Conservation (phyloP, 1,140 invertebrate genomes). For the Panagrolaimus sp. region DNA sequence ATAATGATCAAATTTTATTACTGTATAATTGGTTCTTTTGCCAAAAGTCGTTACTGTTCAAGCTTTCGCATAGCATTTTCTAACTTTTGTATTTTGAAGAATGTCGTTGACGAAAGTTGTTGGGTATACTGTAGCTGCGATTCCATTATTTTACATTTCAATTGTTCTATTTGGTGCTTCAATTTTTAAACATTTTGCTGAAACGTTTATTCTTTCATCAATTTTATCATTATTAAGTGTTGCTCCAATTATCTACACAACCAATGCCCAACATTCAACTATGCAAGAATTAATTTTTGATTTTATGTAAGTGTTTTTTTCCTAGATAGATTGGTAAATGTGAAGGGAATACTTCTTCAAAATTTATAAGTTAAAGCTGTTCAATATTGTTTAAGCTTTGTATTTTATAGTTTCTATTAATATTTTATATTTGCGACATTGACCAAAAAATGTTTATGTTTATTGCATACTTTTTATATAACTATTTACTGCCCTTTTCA, state of each 20-base stretch:
- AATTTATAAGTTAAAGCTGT: background rate
- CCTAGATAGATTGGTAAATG: background rate
- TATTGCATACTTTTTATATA: background rate
- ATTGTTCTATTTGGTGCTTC: slow-evolving; percentile 54
- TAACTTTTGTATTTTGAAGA: background rate
- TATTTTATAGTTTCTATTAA: too few relatives aligned
- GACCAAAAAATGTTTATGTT: background rate
- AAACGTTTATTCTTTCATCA: background rate
- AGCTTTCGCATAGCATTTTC: background rate
- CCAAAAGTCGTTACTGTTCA: background rate
- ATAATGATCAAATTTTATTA: background rate
- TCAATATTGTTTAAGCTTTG: background rate
- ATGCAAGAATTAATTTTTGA: background rate
- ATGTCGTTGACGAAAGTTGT: slow-evolving; percentile 16
- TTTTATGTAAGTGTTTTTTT: slow-evolving; percentile 8
- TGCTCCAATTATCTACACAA: background rate
- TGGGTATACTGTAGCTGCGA: slow-evolving; percentile 4
- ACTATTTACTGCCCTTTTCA: too few relatives aligned
- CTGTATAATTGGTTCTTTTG: background rate
- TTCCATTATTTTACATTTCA: slow-evolving; percentile 35
- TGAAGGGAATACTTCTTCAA: too few relatives aligned
- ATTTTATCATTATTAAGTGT: background rate
- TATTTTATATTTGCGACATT: too few relatives aligned
- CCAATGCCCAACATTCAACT: background rate
- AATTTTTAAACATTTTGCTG: slow-evolving; percentile 35